Base-by-base conservation (phyloP, 2,113 vertebrate genomes). In the Micromys minutus region DNA sequence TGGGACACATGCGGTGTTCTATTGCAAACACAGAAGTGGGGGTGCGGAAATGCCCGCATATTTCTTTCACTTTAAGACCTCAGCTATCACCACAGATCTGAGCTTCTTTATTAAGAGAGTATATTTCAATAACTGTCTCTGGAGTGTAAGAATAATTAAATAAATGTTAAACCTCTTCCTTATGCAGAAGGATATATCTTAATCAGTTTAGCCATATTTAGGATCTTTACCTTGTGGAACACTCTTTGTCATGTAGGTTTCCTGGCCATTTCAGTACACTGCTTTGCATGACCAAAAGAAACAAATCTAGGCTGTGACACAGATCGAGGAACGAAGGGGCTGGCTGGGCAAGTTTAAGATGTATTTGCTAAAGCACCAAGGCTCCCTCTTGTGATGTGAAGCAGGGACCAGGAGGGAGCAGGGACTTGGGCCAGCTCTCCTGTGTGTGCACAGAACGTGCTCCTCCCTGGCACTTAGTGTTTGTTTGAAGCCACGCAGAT, bases 301-400 rank as follows among this genome's bases (percentile, higher is more conserved):
- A 94, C 55, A 55, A 89, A 95, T 83, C 13, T 5, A 92, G 34
- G 52, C 50, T 90, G 52, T n/a, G 29, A 95, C 67, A 88, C 88
- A 95, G 95, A 42, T 34, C 67, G 67, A 34, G 84, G 94, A 88
- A 92, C 17, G 47, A 91, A 92, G 91, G 83, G 79, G 83, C n/a
- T 74, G 67, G 21, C 50, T 84, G 21, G 36, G 31, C n/a, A 95
- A 80, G 34, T 39, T 31, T 4, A 11, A 45, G 57, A 72, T 63
- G 7, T 55, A 81, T 83, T 97, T 97, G 90, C 71, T 63, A 89
- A 96, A 98, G 96, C 95, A 94, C 90, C 0, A 95, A 97, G 85
- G 94, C 96, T 95, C 97, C 97, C 97, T 69, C 97, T 98, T 87
- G 97, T 93, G 97, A 95, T 95, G 55, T 29, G 47, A 77, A 77